Base-by-base conservation (phyloP, 2,797 vertebrate genomes). In the Micropoecilia bifurca region DNA sequence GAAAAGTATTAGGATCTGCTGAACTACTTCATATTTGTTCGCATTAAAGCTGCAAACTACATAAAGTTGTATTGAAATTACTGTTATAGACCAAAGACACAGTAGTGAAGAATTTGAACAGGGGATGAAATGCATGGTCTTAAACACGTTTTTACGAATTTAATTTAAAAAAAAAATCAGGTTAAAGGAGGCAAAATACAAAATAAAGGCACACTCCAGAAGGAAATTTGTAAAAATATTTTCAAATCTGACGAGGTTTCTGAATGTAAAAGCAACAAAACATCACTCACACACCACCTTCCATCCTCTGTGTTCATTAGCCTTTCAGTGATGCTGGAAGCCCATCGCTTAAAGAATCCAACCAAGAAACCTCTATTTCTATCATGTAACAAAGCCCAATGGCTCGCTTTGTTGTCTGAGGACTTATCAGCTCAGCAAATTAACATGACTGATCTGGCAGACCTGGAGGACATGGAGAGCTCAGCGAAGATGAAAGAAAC, bases 351-450 rank as follows among this genome's bases (percentile, higher is more conserved):
- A 92, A 92, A 86, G 85, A 90, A 87, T 88, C 88, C 80, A 81
- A 83, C 81, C 84, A 79, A 86, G 84, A 85, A 91, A 82, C 83
- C 84, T 87, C 83, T 85, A 85, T 90, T 92, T 81, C 89, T 80
- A 91, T 93, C 80, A 92, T 90, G 90, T 91, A 89, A 90, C 92
- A 91, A 86, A 87, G 83, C 85, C 95, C 93, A 95, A 92, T 85
- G 87, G 71, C 48, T 53, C 59, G 83, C 92, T 94, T 94, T 95
- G 91, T 94, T 79, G 80, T 86, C 68, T 1, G 76, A 80, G 77
- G 76, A 86, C 85, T 92, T 93, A 89, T 90, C 85, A 91, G 77
- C 80, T 85, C 85, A 87, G 82, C 85, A 90, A 91, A 94, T 92
- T 77, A 91, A 88, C 83, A 87, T 43, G 82, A 85, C 73, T 53